A percentile compares a stretch with the other conserved stretches of the same genome.
Conservation (phyloP, 1,140 invertebrate species). For the Sycobia sp. region DNA sequence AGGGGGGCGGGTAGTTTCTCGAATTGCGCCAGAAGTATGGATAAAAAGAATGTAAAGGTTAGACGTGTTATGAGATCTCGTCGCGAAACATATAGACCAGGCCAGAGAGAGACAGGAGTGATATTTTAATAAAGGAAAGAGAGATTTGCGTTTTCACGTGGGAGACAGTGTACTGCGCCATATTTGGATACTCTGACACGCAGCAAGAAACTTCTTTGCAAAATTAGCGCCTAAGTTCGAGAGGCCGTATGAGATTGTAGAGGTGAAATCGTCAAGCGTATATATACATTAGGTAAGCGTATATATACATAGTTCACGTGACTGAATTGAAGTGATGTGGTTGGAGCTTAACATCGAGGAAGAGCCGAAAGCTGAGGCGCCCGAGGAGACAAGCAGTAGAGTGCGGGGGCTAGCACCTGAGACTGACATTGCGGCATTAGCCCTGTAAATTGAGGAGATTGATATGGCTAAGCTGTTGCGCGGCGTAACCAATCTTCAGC, state of each 20-base stretch:
- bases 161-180: constrained; percentile 10
- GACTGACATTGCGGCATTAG: no score
- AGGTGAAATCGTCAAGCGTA: no score
- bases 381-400: no score
- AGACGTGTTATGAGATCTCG: background rate
- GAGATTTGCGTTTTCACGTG: background rate
- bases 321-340: no score
- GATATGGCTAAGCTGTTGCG: no score
- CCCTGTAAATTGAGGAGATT: no score
- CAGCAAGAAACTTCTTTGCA: constrained; percentile 11
- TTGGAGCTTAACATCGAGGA: no score
- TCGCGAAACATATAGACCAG: background rate
- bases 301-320: no score
- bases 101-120: background rate
- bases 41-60: constrained; percentile 7
- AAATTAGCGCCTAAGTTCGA: constrained; percentile 33
- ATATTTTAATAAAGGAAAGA: background rate
- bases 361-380: no score
- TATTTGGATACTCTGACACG: constrained; percentile 5
- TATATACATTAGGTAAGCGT: no score
- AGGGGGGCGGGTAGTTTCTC: background rate
- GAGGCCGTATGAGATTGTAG: constrained; percentile 10
- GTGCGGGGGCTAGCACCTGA: no score
- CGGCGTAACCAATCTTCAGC: no score
- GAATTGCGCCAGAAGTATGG: background rate